phyloP scores from a whole-genome alignment of 1,140 invertebrate species.

The Heterodera carotae region DNA sequence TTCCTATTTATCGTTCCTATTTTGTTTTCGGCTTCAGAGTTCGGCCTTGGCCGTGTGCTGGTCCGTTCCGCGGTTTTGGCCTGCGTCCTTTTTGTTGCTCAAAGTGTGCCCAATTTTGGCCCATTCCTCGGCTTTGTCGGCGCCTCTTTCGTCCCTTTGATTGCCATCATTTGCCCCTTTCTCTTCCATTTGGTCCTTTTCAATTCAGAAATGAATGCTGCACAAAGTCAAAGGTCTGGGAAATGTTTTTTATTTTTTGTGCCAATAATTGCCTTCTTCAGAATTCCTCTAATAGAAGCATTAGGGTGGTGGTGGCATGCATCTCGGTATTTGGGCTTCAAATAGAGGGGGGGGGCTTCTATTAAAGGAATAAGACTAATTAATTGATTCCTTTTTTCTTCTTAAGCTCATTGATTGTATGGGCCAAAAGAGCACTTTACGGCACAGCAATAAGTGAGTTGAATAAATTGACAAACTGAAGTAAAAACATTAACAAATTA shows the following conservation, averaged over 20 bases:
- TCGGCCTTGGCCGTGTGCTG: slow-evolving; percentile 72
- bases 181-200: slow-evolving; percentile 2
- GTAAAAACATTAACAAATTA: neutral
- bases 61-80: slow-evolving; percentile 75
- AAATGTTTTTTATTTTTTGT: no score
- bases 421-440: neutral
- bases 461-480: neutral
- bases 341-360: no score
- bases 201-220: neutral
- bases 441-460: neutral
- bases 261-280: no score
- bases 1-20: no score
- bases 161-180: slow-evolving; percentile 10
- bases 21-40: no score
- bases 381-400: no score
- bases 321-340: no score
- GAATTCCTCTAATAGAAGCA: no score
- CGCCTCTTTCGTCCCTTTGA: slow-evolving; percentile 11
- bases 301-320: no score
- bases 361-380: no score
- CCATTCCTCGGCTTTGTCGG: slow-evolving; percentile 20
- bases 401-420: neutral
- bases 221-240: neutral
- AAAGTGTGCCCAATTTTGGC: slow-evolving; percentile 76
- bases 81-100: slow-evolving; percentile 77